phyloP scores from a whole-genome alignment of 2,797 vertebrate genomes.

The Nasua narica region DNA sequence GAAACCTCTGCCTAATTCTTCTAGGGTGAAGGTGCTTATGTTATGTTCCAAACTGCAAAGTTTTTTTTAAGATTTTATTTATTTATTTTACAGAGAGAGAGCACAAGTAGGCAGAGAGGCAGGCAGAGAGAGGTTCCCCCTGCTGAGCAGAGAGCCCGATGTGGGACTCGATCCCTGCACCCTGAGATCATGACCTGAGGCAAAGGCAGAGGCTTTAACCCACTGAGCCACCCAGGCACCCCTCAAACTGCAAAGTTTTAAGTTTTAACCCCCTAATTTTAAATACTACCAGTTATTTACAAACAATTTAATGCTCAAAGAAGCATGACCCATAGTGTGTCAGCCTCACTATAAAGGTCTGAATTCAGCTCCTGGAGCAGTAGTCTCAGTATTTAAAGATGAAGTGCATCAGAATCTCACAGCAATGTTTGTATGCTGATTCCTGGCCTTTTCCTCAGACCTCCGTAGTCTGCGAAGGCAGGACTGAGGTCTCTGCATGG shows the following conservation, averaged over 20 bases:
- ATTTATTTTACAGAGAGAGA: too few relatives aligned
- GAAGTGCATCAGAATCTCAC: too few relatives aligned
- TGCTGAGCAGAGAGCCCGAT: too few relatives aligned
- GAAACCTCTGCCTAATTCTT: background rate
- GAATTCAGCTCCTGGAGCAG: background rate
- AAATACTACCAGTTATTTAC: background rate
- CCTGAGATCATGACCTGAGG: too few relatives aligned
- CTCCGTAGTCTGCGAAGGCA: background rate
- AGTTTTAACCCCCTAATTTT: background rate
- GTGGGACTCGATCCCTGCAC: too few relatives aligned
- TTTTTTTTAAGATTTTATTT: background rate
- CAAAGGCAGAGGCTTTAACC: too few relatives aligned
- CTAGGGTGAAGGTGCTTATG: background rate
- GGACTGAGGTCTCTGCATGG: background rate
- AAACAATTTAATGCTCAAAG: constrained; percentile 2
- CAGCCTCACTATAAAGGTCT: background rate
- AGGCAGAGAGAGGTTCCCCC: too few relatives aligned
- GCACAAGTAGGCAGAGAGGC: too few relatives aligned
- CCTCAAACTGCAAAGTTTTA: background rate
- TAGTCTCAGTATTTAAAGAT: background rate
- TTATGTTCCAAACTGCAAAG: background rate
- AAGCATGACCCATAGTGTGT: background rate
- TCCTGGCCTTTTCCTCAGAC: background rate
- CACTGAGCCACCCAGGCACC: too few relatives aligned
- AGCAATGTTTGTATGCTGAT: background rate